Percentiles rank a stretch among this genome's conserved stretches.
These are phyloP conservation scores for Montipora cactus DNA, from an alignment of 64 coral and sea anemone genomes.

Conservation along the genomic window DNA sequence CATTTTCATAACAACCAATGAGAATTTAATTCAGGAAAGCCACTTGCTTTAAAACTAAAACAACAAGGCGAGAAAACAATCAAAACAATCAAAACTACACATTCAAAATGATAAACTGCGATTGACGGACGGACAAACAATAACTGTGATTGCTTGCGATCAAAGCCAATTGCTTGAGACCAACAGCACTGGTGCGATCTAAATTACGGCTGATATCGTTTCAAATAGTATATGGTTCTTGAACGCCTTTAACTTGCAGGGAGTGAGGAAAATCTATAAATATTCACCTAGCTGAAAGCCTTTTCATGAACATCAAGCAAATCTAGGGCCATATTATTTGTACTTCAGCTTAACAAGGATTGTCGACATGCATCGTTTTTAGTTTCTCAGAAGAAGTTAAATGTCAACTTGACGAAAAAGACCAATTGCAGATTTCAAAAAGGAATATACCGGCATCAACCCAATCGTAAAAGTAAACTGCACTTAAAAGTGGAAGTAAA, in stretches of 20 bases:
- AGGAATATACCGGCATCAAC: neutral
- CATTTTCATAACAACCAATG: neutral
- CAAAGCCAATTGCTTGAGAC: no score
- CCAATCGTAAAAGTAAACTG: no score
- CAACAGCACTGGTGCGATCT: neutral
- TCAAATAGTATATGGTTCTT: constrained; percentile 39
- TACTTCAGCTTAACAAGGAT: neutral
- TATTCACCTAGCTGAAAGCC: neutral
- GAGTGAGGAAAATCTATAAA: neutral
- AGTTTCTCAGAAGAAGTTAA: neutral
- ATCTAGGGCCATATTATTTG: neutral
- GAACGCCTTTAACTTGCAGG: neutral
- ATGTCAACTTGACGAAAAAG: neutral
- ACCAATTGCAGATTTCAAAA: neutral
- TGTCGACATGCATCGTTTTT: no score
- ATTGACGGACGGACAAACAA: neutral
- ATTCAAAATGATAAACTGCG: neutral
- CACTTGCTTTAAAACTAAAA: neutral
- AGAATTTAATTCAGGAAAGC: neutral
- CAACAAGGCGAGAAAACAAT: neutral
- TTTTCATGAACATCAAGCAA: neutral
- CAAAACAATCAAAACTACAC: neutral
- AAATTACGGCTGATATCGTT: neutral
- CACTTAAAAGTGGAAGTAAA: no score
- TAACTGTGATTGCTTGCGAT: constrained; percentile 13